Percentiles rank a stretch among this genome's conserved stretches.
These are phyloP conservation scores for Anagyrus pseudococci DNA, from an alignment of 2,888 invertebrate genomes.

Conservation along the genomic window DNA sequence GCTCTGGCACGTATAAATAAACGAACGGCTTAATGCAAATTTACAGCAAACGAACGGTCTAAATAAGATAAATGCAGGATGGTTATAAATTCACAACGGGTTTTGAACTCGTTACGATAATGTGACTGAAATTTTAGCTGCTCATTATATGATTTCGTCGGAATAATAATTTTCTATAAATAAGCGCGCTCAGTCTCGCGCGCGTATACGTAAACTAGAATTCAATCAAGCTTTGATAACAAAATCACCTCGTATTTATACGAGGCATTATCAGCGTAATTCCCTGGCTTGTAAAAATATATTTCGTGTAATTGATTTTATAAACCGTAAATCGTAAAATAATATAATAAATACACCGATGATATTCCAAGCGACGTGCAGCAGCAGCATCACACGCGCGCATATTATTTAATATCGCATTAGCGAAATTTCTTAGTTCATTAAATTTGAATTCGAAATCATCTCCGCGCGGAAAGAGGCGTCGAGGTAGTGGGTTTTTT, in stretches of 20 bases:
- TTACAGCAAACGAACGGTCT: slow-evolving; percentile 4
- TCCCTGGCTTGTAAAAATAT: too few relatives aligned
- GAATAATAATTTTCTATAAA: slow-evolving; percentile 16
- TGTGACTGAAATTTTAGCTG: slow-evolving; percentile 15
- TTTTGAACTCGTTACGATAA: slow-evolving; percentile 16
- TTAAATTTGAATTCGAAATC: too few relatives aligned
- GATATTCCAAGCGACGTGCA: too few relatives aligned
- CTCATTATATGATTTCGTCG: slow-evolving; percentile 4
- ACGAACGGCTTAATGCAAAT: slow-evolving; percentile 4
- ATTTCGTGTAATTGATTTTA: too few relatives aligned
- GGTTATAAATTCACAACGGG: slow-evolving; percentile 9
- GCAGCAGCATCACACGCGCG: too few relatives aligned
- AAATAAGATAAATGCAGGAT: slow-evolving; percentile 7
- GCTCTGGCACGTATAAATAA: too few relatives aligned
- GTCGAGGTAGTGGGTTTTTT: too few relatives aligned
- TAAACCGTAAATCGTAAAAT: too few relatives aligned
- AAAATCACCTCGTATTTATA: not conserved
- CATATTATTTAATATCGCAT: too few relatives aligned
- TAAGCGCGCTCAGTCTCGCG: not conserved
- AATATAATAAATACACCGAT: too few relatives aligned
- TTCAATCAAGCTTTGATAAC: not conserved
- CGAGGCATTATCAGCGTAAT: not conserved
- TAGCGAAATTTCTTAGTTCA: too few relatives aligned
- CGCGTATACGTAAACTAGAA: not conserved
- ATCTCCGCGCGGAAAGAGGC: too few relatives aligned